Conservation (phyloP, 2,797 vertebrate species). For the Arrhamphus sclerolepis region DNA sequence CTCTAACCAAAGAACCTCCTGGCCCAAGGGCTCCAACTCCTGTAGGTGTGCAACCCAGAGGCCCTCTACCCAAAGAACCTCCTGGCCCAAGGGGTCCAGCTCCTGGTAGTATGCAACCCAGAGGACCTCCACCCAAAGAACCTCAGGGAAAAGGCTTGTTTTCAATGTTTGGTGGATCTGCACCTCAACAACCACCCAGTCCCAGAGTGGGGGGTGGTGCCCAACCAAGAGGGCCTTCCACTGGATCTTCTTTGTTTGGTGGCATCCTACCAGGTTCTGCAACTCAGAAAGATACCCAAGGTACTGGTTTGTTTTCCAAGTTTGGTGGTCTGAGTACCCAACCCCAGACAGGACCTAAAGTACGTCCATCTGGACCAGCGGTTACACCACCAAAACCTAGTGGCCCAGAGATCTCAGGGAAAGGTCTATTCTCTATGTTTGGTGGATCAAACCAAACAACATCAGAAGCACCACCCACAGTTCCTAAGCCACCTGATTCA, state of each 20-base stretch:
- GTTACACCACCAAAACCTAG: conserved; percentile 37
- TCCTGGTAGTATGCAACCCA: conserved; percentile 36
- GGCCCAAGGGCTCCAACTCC: conserved; percentile 50
- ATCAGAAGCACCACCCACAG: conserved; percentile 30
- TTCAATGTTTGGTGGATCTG: conserved; percentile 79
- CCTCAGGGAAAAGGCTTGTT: conserved; percentile 76
- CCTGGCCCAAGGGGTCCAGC: conserved; percentile 52
- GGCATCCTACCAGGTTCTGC: conserved; percentile 63
- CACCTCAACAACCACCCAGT: conserved; percentile 62
- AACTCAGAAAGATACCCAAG: conserved; percentile 64
- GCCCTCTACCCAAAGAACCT: conserved; percentile 70
- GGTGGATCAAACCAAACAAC: conserved; percentile 61
- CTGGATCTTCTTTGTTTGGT: conserved; percentile 71
- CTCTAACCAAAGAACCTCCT: conserved; percentile 57
- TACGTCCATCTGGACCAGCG: conserved; percentile 34
- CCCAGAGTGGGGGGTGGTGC: conserved; percentile 47
- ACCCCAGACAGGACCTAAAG: conserved; percentile 46
- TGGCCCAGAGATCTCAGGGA: conserved; percentile 55
- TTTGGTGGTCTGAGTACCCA: conserved; percentile 68
- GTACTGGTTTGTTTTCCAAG: conserved; percentile 76
- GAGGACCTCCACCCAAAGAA: conserved; percentile 59
- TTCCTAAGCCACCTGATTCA: conserved; percentile 63
- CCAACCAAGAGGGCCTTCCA: conserved; percentile 47
- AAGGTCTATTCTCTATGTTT: conserved; percentile 71
- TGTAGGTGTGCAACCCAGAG: conserved; percentile 46